Base-by-base conservation (phyloP, 1,140 invertebrate species). In the Lasaia peninsularis region DNA sequence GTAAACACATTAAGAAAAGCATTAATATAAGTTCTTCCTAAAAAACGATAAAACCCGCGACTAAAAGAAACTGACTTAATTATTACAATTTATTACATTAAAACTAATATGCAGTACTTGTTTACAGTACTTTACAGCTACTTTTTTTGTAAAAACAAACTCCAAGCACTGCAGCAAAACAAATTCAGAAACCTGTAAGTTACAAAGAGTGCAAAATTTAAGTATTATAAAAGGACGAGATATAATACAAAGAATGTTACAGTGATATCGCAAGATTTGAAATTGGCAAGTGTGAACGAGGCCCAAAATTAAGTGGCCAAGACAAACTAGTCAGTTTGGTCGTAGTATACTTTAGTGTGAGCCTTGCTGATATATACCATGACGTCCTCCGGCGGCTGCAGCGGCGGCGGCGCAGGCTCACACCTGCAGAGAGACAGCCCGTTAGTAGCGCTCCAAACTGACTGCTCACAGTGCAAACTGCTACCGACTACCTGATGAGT, bases 361-460 rank as follows among this genome's bases (percentile, higher is more conserved):
- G 88, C 89, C 90, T 63, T 90, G 90, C 89, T 79, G 90, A 92
- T 92, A 92, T 91, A 91, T 92, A 92, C 91, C 91, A 91, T 92
- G 90, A 86, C 78, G 82, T 84, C 89, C 90, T 89, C 79, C 84
- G 81, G 88, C 80, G 86, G 80, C 81, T 62, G 80, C 82, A 64
- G 75, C 80, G 69, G 83, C 86, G 80, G 86, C 88, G 86, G 77
- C 86, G 86, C 89, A 86, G 85, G 84, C 85, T 89, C 88, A 88
- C 88, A 89, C 89, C 88, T 90, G 88, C 87, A 90, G 89, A 90
- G 86, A 90, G 86, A 90, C 87, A 89, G 85, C 82, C 78, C 75
- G 87, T 90, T 90, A 90, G 84, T 88, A 73, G 83, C 82, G 78
- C 85, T 86, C 81, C 86, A 89, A 80, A 82, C 86, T 86, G 88